Evolutionary conservation across 2,797 vertebrate genomes (phyloP), one percentile per base, ranked within the genome.

Genomic region (Scolopax bukidnonensis): DNA sequence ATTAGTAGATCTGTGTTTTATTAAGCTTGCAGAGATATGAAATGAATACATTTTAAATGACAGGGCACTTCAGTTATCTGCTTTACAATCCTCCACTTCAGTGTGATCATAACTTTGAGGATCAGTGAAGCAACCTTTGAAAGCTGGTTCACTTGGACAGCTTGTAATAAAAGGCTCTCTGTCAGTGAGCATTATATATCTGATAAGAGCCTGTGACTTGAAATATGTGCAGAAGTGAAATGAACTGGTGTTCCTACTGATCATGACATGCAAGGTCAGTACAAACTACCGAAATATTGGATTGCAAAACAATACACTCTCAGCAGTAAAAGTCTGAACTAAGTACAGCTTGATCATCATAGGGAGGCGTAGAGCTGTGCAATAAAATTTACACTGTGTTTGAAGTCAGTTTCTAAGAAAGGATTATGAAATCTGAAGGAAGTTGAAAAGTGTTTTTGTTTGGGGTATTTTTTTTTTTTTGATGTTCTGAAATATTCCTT

Each of bases 121-220:
- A 80, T 33, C 47, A 53, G 36, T 16, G 16, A 74, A 67, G 81
- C 75, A 95, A 87, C 84, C 90, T 96, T 92, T 96, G 95, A 83
- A 56, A 96, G 78, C 41, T 87, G 67, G 25, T 63, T 95, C 63
- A 48, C 36, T 48, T 3, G 45, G 53, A 60, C 47, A 80, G 51
- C 67, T 83, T 91, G 88, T 85, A 87, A 85, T 89, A 95, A 94
- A 91, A 89, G 20, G 38, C 63, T 83, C 18, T 51, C 40, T 96
- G 75, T 71, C 71, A 70, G 40, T 63, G 24, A 90, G 75, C 16
- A 12, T 38, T 70, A 36, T 16, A 23, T 48, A 57, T 59, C 68
- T 60, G 92, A 94, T 93, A 95, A 94, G 67, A 80, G 64, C 1
- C 36, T 67, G 32, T 33, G 56, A 36, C 53, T 83, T 43, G 48